Evolutionary conservation across 2,888 invertebrate genomes (phyloP).

Genomic region (Xanthia icteritia): DNA sequence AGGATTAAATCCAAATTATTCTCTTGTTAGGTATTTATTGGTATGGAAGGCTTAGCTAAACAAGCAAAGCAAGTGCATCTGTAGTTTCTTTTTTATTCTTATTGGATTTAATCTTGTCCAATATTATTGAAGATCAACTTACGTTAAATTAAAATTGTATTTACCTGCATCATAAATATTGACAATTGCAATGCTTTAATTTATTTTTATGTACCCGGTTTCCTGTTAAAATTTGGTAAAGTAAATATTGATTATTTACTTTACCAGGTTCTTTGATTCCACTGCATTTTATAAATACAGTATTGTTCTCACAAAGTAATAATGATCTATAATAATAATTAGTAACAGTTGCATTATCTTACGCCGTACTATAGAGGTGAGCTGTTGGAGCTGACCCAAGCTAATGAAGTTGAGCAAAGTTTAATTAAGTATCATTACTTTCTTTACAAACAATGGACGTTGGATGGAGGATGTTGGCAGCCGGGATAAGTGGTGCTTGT

Average conservation of each 20-base stretch:
- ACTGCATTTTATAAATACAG: not conserved
- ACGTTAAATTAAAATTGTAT: not conserved
- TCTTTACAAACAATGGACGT: constrained; percentile 39
- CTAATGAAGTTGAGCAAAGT: constrained; percentile 57
- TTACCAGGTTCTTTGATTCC: not conserved
- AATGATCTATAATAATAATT: constrained; percentile 38
- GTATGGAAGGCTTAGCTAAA: not conserved
- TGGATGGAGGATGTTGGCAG: constrained; percentile 19
- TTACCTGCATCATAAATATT: not conserved
- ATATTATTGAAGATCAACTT: not conserved
- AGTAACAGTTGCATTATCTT: constrained; percentile 42
- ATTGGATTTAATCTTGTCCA: no score
- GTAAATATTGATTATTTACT: constrained; percentile 3
- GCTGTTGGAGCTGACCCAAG: constrained; percentile 36
- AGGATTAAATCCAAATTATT: not conserved
- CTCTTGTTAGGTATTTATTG: not conserved
- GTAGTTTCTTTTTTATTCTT: not conserved
- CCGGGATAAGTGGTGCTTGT: constrained; percentile 19
- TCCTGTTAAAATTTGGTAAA: not conserved
- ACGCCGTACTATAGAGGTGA: constrained; percentile 29
- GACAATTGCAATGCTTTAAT: not conserved
- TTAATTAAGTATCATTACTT: constrained; percentile 48
- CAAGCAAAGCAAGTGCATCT: not conserved
- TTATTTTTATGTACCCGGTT: not conserved
- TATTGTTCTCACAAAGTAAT: constrained; percentile 19